Conservation (phyloP, 1,140 invertebrate genomes). For the Eupristina koningsbergeri region DNA sequence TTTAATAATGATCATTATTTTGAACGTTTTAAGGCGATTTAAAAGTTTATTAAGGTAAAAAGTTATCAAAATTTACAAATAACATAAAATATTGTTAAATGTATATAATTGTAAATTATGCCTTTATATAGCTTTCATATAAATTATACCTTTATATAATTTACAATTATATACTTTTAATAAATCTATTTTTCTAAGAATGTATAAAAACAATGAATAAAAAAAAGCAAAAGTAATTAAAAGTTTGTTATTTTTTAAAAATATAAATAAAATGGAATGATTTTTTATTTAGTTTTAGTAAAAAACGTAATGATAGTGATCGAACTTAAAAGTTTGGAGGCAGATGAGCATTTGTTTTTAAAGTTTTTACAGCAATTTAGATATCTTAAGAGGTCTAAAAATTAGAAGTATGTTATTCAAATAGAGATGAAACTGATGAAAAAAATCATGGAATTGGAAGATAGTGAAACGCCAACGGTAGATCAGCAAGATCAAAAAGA, state of each 20-base stretch:
- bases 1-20: too few relatives aligned
- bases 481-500: background rate
- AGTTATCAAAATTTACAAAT: too few relatives aligned
- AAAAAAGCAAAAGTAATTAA: background rate
- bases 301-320: background rate
- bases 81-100: too few relatives aligned
- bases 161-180: too few relatives aligned
- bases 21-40: too few relatives aligned
- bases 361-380: background rate
- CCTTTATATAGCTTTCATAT: too few relatives aligned
- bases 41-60: too few relatives aligned
- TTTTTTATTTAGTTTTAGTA: background rate
- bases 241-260: background rate
- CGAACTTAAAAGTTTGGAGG: background rate
- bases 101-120: too few relatives aligned
- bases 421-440: background rate
- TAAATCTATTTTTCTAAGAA: background rate
- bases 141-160: too few relatives aligned
- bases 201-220: background rate
- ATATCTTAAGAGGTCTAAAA: background rate
- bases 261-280: background rate
- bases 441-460: background rate
- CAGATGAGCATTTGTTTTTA: too few relatives aligned
- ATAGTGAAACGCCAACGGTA: background rate
- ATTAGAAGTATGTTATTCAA: background rate